These are phyloP conservation scores for Lagria hirta DNA, from an alignment of 2,888 invertebrate species.

Conservation along the genomic window DNA sequence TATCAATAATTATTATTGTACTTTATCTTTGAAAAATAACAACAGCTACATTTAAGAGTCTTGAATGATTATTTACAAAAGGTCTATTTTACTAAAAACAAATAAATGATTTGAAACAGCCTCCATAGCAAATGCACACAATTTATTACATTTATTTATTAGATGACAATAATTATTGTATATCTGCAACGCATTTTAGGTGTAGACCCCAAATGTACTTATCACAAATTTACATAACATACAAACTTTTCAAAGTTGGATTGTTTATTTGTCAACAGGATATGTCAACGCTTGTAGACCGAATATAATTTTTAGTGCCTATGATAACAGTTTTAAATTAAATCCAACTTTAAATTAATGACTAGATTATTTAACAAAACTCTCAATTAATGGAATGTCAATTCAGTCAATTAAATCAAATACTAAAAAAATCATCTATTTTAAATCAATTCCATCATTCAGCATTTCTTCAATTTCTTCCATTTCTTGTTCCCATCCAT, in stretches of 20 bases:
- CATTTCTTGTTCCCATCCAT: conserved; percentile 53
- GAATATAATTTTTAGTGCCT: conserved; percentile 5
- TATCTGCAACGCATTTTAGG: conserved; percentile 28
- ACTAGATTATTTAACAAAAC: conserved; percentile 25
- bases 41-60: conserved; percentile 9
- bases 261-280: background rate
- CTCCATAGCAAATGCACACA: conserved; percentile 32
- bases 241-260: conserved; percentile 9
- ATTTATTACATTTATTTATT: conserved; percentile 28
- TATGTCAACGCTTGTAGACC: too few relatives aligned
- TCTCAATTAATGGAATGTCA: conserved; percentile 26
- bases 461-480: conserved; percentile 53
- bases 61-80: conserved; percentile 24
- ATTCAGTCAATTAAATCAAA: conserved; percentile 19
- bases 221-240: conserved; percentile 28
- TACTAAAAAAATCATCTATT: conserved; percentile 37
- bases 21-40: conserved; percentile 14
- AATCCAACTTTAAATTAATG: conserved; percentile 21
- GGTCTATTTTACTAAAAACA: conserved; percentile 24
- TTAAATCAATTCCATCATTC: conserved; percentile 50
- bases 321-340: conserved; percentile 3
- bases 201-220: conserved; percentile 30
- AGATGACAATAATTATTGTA: conserved; percentile 27
- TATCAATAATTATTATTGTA: conserved; percentile 16
- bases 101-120: conserved; percentile 26